Evolutionary conservation across 2,113 vertebrate species (phyloP).

Genomic region (Cichladusa arquata): DNA sequence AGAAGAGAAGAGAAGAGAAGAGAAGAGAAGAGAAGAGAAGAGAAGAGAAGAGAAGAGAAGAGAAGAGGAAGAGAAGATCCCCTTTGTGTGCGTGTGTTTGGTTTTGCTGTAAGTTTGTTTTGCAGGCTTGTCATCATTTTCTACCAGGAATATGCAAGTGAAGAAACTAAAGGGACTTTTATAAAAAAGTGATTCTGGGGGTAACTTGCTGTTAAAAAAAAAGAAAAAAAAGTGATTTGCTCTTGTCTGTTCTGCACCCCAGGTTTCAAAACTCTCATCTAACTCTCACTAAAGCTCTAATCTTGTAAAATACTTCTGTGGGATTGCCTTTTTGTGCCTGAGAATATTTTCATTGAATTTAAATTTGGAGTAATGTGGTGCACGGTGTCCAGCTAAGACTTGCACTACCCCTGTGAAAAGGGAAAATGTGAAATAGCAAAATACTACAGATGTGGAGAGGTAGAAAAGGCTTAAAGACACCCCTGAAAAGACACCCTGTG

Average conservation of each 20-base stretch:
- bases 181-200: not conserved
- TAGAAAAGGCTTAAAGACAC: not conserved
- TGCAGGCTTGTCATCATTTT: not conserved
- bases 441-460: not conserved
- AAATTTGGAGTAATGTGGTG: not conserved
- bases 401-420: not conserved
- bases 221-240: fast-evolving
- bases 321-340: not conserved
- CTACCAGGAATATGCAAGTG: not conserved
- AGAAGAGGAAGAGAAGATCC: too few relatives aligned
- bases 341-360: not conserved
- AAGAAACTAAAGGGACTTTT: not conserved
- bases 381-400: not conserved
- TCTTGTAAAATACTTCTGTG: not conserved
- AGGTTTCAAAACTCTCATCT: not conserved
- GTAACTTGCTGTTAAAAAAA: not conserved
- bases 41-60: too few relatives aligned
- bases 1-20: too few relatives aligned
- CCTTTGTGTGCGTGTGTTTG: not conserved
- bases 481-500: fast-evolving
- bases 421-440: not conserved
- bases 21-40: too few relatives aligned
- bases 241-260: fast-evolving
- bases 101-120: not conserved
- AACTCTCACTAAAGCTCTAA: not conserved